phyloP scores from a whole-genome alignment of 2,888 invertebrate genomes.

The Tuberolachnus salignus region DNA sequence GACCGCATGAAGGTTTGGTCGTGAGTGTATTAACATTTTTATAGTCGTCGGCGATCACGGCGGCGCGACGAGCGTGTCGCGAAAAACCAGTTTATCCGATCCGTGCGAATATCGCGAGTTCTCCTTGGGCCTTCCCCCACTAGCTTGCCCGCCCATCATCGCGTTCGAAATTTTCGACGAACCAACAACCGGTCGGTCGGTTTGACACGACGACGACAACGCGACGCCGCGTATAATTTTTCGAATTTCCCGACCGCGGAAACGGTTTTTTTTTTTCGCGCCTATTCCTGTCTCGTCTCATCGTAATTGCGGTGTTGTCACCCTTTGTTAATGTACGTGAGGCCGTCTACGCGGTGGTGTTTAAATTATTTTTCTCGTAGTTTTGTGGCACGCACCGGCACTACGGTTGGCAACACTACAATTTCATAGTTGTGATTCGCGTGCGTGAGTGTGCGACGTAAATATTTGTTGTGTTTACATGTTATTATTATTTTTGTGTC shows the following conservation, averaged over 20 bases:
- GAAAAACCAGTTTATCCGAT: constrained; percentile 37
- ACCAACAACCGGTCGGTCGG: not conserved
- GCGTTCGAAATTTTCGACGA: too few relatives aligned
- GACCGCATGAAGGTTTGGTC: not conserved
- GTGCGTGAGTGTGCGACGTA: constrained; percentile 49
- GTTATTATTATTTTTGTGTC: constrained; percentile 39
- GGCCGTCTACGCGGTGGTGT: not conserved
- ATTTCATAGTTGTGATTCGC: constrained; percentile 41
- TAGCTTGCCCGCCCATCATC: not conserved
- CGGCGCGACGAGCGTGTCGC: not conserved
- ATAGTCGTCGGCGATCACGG: not conserved
- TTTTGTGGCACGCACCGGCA: constrained; percentile 24
- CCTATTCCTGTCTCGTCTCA: too few relatives aligned
- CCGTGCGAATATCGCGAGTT: constrained; percentile 26
- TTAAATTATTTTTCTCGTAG: constrained; percentile 11
- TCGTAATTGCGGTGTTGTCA: not conserved
- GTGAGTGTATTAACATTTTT: not conserved
- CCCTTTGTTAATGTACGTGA: not conserved
- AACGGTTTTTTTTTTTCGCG: too few relatives aligned
- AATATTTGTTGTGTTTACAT: constrained; percentile 57
- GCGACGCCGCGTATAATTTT: too few relatives aligned
- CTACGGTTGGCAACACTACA: constrained; percentile 50
- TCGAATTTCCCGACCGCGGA: too few relatives aligned
- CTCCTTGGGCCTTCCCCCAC: constrained; percentile 10
- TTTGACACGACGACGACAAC: not conserved